Evolutionary conservation across 2,888 invertebrate species (phyloP), one percentile per base, ranked within the genome.

Genomic region (Sycophila texana): DNA sequence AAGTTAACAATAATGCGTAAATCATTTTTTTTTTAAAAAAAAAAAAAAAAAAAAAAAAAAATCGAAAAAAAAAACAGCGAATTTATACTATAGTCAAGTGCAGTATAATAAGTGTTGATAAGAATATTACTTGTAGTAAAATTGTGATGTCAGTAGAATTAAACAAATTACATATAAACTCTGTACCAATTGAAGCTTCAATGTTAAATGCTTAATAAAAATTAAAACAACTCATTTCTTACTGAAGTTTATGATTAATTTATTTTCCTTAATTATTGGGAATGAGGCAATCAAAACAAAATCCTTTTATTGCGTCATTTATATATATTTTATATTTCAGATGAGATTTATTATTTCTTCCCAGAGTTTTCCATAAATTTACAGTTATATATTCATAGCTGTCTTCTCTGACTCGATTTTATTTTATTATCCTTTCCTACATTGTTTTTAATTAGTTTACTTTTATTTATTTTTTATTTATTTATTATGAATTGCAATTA

Each of bases 271-370:
- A 57, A 65, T 65, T 65, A 18, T 63, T n/a, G 57, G 53, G 65
- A 18, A 30, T 61, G 4, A 74, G 74, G 63, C 63, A 74, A 81
- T 51, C n/a, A 39, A 39, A 39, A 74, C 47, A 72, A 63, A 5
- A 71, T 12, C 26, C 30, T 51, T 67, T 74, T 60, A 63, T 77
- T 79, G 76, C 53, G 30, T 77, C 74, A 67, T 81, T 84, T 79
- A 81, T 79, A 10, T 63, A 82, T 83, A 83, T 84, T 85, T 84
- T 81, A 82, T 77, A 82, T 83, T 84, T 85, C 83, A 74, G 81
- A 82, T 84, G 82, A 84, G 83, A 82, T 83, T 85, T 84, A 83
- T 83, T 85, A 84, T 63, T 79, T 77, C 77, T 72, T n/a, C 72
- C 75, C 74, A 73, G 57, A 71, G 63, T 75, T 78, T 77, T 78